Evolutionary conservation across 1,140 invertebrate genomes (phyloP).

Genomic region (Idris sp.): DNA sequence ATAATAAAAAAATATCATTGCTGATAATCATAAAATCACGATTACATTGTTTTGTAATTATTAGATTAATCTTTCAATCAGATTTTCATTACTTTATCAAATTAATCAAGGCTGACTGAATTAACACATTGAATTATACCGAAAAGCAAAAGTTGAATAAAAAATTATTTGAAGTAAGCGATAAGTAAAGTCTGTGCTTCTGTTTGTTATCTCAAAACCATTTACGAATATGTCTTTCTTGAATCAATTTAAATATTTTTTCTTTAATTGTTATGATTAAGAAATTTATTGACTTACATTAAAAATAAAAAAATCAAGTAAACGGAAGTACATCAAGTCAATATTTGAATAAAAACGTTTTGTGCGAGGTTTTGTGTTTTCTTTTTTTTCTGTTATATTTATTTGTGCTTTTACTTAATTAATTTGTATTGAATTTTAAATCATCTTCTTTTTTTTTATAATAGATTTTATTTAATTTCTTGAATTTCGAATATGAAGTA

Average conservation of each 20-base stretch:
- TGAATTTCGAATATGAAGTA: too few species aligned
- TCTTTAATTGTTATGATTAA: not conserved
- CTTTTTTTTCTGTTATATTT: too few species aligned
- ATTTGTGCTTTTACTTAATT: too few species aligned
- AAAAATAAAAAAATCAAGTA: too few species aligned
- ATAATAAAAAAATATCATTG: conserved; percentile 18
- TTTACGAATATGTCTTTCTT: not conserved
- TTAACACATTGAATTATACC: conserved; percentile 9
- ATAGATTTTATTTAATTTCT: too few species aligned
- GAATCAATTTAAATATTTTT: conserved; percentile 4
- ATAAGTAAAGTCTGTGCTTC: conserved; percentile 20
- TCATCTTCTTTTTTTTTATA: too few species aligned
- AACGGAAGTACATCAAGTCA: too few species aligned
- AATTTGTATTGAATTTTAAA: too few species aligned
- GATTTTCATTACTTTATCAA: conserved; percentile 5
- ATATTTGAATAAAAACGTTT: too few species aligned
- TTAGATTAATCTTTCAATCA: conserved; percentile 1
- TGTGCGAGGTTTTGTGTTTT: too few species aligned
- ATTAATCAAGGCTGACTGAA: conserved; percentile 17
- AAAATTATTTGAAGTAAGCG: conserved; percentile 4
- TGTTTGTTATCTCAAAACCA: conserved; percentile 13
- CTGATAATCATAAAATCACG: not conserved
- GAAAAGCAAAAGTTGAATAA: too few species aligned
- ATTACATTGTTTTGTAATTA: not conserved
- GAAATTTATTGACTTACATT: too few species aligned